A percentile compares a stretch with the other conserved stretches of the same genome.
phyloP scores from a whole-genome alignment of 1,140 invertebrate genomes.

The Diorhabda sublineata region DNA sequence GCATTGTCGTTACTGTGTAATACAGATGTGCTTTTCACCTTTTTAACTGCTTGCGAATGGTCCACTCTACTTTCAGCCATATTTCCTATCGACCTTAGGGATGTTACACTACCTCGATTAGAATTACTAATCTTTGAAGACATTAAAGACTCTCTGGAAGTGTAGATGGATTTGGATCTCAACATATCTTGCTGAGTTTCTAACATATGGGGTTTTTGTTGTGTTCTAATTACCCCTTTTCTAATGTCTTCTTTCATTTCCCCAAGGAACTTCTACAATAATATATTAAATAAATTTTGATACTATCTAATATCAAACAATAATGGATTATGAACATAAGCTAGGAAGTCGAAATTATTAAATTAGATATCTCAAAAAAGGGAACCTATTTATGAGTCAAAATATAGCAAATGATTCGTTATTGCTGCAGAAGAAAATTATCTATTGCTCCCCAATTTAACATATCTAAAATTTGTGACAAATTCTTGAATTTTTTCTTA shows the following conservation, averaged over 20 bases:
- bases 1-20: neutral
- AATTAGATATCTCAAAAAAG: too few relatives aligned
- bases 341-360: too few relatives aligned
- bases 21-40: constrained; percentile 13
- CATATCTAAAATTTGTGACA: too few relatives aligned
- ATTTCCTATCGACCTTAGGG: neutral
- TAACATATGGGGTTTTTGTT: constrained; percentile 31
- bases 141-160: constrained; percentile 20
- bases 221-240: constrained; percentile 28
- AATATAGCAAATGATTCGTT: too few relatives aligned
- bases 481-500: too few relatives aligned
- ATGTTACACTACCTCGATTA: constrained; percentile 8
- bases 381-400: too few relatives aligned
- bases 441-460: too few relatives aligned
- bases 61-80: constrained; percentile 2
- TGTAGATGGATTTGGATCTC: constrained; percentile 18
- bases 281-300: neutral
- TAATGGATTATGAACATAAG: too few relatives aligned
- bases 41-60: constrained; percentile 9
- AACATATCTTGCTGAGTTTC: constrained; percentile 27
- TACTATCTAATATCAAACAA: too few relatives aligned
- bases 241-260: constrained; percentile 28
- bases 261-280: constrained; percentile 23
- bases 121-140: constrained; percentile 10
- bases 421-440: too few relatives aligned